Evolutionary conservation across 2,113 vertebrate species (phyloP).

Genomic region (Irena cyanogastra): DNA sequence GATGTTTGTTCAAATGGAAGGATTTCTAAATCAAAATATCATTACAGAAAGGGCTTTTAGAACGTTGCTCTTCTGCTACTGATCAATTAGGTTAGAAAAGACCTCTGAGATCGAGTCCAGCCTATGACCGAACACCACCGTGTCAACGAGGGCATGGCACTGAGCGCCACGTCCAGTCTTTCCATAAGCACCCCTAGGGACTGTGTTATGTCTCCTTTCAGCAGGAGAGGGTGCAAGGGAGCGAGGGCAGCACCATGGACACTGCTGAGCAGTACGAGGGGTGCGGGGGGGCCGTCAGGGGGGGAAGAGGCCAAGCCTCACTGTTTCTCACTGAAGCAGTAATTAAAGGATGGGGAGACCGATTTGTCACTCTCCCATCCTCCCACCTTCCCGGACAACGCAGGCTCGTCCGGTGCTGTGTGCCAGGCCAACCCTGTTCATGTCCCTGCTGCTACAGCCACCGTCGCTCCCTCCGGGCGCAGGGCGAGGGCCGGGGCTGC

Average conservation of each 20-base stretch:
- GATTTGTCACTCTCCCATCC: neutral
- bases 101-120: neutral
- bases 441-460: neutral
- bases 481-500: neutral
- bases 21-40: neutral
- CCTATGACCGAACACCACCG: neutral
- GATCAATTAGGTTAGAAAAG: neutral
- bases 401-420: neutral
- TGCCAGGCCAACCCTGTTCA: neutral
- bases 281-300: rapidly evolving
- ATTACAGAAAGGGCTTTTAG: rapidly evolving
- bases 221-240: too few species aligned
- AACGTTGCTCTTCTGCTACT: neutral
- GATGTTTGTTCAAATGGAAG: neutral
- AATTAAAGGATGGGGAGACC: neutral
- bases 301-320: neutral
- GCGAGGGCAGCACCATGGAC: rapidly evolving
- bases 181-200: rapidly evolving
- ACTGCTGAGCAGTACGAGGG: rapidly evolving
- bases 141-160: rapidly evolving
- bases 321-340: rapidly evolving
- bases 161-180: neutral
- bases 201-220: rapidly evolving
- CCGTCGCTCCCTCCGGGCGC: neutral
- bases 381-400: neutral